These are phyloP conservation scores for Ypsolopha sequella DNA, from an alignment of 2,888 invertebrate genomes.

Conservation along the genomic window DNA sequence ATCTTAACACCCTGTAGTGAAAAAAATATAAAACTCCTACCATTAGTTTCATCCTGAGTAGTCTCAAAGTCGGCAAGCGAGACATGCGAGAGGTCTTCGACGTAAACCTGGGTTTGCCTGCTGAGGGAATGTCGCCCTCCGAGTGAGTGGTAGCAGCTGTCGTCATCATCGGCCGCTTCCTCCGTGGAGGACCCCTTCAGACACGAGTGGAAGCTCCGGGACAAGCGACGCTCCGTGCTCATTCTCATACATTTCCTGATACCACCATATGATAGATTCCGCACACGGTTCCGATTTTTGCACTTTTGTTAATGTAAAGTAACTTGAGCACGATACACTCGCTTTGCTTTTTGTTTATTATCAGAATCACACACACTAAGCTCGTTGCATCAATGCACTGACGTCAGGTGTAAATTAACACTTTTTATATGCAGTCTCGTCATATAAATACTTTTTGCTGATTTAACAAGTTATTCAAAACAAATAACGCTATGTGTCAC, in stretches of 20 bases:
- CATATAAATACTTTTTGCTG: no score
- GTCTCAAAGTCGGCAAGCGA: conserved; percentile 58
- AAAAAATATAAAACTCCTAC: conserved; percentile 22
- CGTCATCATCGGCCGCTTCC: conserved; percentile 62
- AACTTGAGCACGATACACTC: no score
- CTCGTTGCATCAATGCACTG: neutral
- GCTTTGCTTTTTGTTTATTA: no score
- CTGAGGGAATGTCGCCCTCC: conserved; percentile 55
- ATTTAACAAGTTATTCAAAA: no score
- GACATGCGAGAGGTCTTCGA: conserved; percentile 56
- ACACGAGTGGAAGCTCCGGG: conserved; percentile 78
- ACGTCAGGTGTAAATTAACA: conserved; percentile 9
- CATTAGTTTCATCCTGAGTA: conserved; percentile 52
- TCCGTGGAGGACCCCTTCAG: conserved; percentile 72
- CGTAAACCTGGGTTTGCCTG: conserved; percentile 53
- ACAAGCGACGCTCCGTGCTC: conserved; percentile 71
- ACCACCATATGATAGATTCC: conserved; percentile 4
- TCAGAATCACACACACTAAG: no score
- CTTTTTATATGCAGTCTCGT: no score
- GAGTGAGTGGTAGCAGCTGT: conserved; percentile 59
- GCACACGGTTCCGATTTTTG: neutral
- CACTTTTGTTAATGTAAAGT: no score
- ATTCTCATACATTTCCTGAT: conserved; percentile 56
- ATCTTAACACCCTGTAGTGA: no score
- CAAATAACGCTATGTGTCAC: conserved; percentile 11